Evolutionary conservation across 1,140 invertebrate species (phyloP).

Genomic region (Araneus ventricosus): DNA sequence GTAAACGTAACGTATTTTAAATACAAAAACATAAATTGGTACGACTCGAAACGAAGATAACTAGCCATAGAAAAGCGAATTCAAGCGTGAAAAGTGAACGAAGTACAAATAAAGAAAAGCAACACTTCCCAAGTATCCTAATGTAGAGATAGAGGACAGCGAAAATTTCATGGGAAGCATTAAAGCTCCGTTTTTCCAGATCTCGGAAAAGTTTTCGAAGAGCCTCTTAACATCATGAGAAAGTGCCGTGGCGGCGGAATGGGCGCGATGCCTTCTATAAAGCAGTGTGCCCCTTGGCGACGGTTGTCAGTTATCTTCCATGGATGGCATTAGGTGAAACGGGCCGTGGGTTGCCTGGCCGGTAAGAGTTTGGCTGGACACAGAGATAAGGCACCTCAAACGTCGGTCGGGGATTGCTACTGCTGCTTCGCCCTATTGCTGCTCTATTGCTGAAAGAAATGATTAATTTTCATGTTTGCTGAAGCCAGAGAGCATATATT

Average conservation of each 20-base stretch:
- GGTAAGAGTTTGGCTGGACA: background rate
- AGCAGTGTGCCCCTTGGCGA: background rate
- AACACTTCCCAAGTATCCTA: background rate
- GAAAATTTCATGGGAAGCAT: background rate
- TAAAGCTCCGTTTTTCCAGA: background rate
- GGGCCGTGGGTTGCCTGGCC: background rate
- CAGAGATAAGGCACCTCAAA: background rate
- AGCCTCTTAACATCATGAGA: background rate
- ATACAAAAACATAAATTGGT: no score
- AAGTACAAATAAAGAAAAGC: background rate
- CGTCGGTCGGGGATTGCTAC: background rate
- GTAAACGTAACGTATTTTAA: no score
- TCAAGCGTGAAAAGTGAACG: no score
- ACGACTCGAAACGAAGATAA: no score
- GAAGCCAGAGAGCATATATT: no score
- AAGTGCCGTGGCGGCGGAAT: background rate
- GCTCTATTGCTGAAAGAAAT: no score
- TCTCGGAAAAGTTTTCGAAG: background rate
- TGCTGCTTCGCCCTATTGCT: no score
- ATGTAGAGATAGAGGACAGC: background rate
- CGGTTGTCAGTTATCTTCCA: background rate
- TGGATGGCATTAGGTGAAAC: background rate
- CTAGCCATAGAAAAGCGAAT: no score
- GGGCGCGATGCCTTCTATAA: background rate
- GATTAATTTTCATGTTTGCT: no score